Base-by-base conservation (phyloP, 2,797 vertebrate genomes). In the Halcyon smyrnensis region DNA sequence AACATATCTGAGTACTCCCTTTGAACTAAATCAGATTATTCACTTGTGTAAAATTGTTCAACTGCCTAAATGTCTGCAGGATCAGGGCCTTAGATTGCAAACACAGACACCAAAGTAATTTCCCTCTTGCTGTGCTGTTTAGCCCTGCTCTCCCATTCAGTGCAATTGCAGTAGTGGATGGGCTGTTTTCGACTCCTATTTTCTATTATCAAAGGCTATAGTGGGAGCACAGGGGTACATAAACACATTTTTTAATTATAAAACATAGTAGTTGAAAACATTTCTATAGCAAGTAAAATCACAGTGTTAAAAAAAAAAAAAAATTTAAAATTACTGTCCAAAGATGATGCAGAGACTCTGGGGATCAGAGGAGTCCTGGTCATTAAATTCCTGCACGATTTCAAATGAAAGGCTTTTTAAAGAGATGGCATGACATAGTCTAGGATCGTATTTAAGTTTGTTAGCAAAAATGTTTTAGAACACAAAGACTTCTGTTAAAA, bases 211-310 rank as follows among this genome's bases (percentile, higher is more conserved):
- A 53, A 48, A 92, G 89, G 50, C 74, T 90, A 48, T 90, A 94
- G 85, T 95, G 95, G 92, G 97, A 96, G 83, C 75, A 86, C 16
- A 77, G 91, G 79, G 83, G 84, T 78, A 92, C 79, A 94, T 96
- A 89, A 95, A 94, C 85, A 56, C 56, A 27, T 89, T 96, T 97
- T 97, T 96, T 94, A 97, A 97, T 97, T 97, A 95, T 95, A 95
- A 97, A 94, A 95, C 60, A 51, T 93, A 85, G 70, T 46, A 78
- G 87, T 23, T 94, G 73, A 83, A 94, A 96, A 25, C 32, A 79
- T 73, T 86, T 81, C 81, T 86, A n/a, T 41, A 75, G 69, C 57
- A 87, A 96, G 56, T 48, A 41, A 87, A 87, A 67, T 56, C 34
- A 74, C 45, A 84, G n/a, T 2, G 5, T 62, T 27, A 19, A 32